phyloP scores from a whole-genome alignment of 2,888 invertebrate genomes.

The Idaea biselata region DNA sequence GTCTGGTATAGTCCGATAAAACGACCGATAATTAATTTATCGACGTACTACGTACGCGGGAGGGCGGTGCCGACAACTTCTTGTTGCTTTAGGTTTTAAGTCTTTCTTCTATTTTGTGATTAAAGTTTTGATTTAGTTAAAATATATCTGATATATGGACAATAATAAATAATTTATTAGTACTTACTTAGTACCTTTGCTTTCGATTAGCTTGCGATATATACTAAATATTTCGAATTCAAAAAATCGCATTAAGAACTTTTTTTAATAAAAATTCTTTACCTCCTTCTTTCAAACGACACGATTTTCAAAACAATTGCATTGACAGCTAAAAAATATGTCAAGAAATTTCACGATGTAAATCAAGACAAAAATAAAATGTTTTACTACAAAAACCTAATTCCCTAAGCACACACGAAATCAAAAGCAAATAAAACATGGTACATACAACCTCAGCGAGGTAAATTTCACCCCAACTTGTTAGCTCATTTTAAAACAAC shows the following conservation, averaged over 20 bases:
- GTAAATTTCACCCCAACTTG: not conserved
- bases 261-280: not conserved
- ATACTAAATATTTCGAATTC: too few relatives aligned
- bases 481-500: not conserved
- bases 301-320: conserved; percentile 1
- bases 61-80: too few relatives aligned
- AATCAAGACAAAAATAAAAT: not conserved
- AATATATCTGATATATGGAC: too few relatives aligned
- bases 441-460: not conserved
- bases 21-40: too few relatives aligned
- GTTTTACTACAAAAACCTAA: not conserved
- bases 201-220: too few relatives aligned
- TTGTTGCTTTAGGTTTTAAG: too few relatives aligned
- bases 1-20: too few relatives aligned
- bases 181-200: too few relatives aligned
- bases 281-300: not conserved
- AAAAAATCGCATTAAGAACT: not conserved
- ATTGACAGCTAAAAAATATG: not conserved
- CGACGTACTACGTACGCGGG: too few relatives aligned
- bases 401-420: conserved; percentile 9
- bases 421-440: conserved; percentile 7
- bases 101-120: too few relatives aligned
- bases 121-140: too few relatives aligned
- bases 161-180: too few relatives aligned
- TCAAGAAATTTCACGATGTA: not conserved